Conservation (phyloP, 2,113 vertebrate genomes). For the western clawed frog (Xenopus tropicalis) region DNA sequence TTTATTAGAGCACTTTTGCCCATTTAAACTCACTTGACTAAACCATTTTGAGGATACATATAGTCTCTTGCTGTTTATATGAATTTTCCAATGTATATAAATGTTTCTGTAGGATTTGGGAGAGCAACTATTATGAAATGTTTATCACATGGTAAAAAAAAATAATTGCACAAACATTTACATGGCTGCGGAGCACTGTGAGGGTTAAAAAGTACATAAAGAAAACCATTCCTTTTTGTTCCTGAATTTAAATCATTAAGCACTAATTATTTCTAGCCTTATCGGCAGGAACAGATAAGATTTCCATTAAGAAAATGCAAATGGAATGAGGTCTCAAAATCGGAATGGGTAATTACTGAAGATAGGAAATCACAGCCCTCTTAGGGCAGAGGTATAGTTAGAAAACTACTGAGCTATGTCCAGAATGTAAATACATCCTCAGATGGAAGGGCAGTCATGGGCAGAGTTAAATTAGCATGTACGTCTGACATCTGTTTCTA, state of each 20-base stretch:
- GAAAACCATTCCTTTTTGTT: conserved; percentile 11
- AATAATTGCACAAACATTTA: neutral
- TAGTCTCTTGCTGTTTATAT: conserved; percentile 27
- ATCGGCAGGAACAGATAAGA: conserved; percentile 34
- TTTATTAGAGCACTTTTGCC: conserved; percentile 16
- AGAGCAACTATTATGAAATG: no score
- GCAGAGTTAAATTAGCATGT: no score
- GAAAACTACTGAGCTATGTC: neutral
- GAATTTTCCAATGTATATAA: neutral
- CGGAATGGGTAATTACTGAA: conserved; percentile 24
- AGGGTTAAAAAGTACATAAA: conserved; percentile 2
- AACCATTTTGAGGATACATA: conserved; percentile 8
- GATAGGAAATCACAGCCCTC: conserved; percentile 25
- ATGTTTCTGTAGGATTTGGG: no score
- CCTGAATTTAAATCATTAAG: conserved; percentile 25
- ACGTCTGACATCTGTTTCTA: neutral
- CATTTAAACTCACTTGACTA: conserved; percentile 18
- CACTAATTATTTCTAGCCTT: conserved; percentile 40
- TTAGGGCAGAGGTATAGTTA: conserved; percentile 1
- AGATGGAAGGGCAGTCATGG: neutral
- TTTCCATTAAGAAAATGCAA: conserved; percentile 40
- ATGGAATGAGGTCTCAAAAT: conserved; percentile 23
- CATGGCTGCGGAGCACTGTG: neutral
- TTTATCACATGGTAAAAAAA: neutral
- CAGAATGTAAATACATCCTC: neutral